Conservation (phyloP, 1,140 invertebrate species). For the Sogatella furcifera region DNA sequence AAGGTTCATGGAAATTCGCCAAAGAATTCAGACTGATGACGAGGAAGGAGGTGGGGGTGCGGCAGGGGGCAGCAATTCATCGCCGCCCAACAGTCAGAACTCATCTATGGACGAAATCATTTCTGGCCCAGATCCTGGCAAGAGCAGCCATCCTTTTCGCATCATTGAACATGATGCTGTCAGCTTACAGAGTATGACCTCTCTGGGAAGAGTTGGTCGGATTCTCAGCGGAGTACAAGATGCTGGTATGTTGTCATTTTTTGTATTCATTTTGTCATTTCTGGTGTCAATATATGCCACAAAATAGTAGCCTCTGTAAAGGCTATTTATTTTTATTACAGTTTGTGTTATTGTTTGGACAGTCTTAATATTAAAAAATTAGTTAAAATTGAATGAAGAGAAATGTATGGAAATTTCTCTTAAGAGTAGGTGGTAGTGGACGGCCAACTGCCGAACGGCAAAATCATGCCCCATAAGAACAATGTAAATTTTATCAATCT, state of each 20-base stretch:
- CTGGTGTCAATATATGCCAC: too few relatives aligned
- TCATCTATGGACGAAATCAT: constrained; percentile 54
- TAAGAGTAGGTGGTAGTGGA: too few relatives aligned
- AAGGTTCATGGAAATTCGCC: constrained; percentile 68
- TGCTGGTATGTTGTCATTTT: background rate
- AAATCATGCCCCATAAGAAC: too few relatives aligned
- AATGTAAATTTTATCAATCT: too few relatives aligned
- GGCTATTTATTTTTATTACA: too few relatives aligned
- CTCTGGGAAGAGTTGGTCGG: constrained; percentile 63
- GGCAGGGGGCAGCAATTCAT: constrained; percentile 44
- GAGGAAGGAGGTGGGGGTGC: constrained; percentile 51
- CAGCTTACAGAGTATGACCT: constrained; percentile 77
- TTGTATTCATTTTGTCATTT: too few relatives aligned
- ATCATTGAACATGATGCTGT: constrained; percentile 78
- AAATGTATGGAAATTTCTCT: too few relatives aligned
- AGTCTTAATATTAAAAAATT: too few relatives aligned
- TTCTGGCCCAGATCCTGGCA: constrained; percentile 37
- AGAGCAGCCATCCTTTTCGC: constrained; percentile 61
- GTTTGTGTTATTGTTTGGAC: too few relatives aligned
- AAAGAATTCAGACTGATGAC: constrained; percentile 73
- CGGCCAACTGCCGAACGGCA: too few relatives aligned
- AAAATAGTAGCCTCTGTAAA: too few relatives aligned
- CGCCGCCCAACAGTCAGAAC: constrained; percentile 67
- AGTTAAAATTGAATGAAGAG: too few relatives aligned
- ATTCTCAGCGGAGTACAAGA: constrained; percentile 46